Conservation (phyloP, 2,113 vertebrate species). For the Todiramphus chloris region DNA sequence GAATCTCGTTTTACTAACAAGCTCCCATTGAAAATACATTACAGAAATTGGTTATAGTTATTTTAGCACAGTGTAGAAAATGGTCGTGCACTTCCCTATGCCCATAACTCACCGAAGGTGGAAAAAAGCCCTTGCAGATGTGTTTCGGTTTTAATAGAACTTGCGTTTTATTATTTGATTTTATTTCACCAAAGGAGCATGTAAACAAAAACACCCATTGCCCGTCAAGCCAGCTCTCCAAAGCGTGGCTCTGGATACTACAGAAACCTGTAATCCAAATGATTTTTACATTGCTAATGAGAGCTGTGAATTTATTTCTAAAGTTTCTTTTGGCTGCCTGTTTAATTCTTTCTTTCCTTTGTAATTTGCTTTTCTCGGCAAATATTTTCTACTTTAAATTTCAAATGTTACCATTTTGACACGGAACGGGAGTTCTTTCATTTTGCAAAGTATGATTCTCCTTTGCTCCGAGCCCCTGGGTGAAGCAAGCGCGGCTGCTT, state of each 20-base stretch:
- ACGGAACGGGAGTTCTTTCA: background rate
- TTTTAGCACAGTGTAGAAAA: conserved; percentile 32
- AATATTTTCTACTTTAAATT: conserved; percentile 22
- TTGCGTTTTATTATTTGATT: conserved; percentile 45
- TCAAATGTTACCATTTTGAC: conserved; percentile 1
- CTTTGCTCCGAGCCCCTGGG: background rate
- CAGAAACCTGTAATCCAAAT: background rate
- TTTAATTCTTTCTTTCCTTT: conserved; percentile 10
- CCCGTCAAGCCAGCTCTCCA: background rate
- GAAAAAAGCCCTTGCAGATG: conserved; percentile 11
- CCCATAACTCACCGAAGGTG: conserved; percentile 20
- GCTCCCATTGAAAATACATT: conserved; percentile 44
- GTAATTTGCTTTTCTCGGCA: background rate
- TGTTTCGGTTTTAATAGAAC: conserved; percentile 6
- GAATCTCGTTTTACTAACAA: background rate
- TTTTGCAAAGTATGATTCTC: conserved; percentile 41
- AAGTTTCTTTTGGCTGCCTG: conserved; percentile 20
- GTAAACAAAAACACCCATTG: background rate
- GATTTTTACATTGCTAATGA: conserved; percentile 40
- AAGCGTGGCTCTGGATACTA: background rate
- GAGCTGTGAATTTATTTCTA: conserved; percentile 52
- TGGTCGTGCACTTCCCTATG: background rate
- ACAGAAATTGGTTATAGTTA: conserved; percentile 2
- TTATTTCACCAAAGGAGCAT: conserved; percentile 8
- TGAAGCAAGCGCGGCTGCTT: background rate